Percentiles rank a stretch among this genome's conserved stretches.
These are phyloP conservation scores for Oophaga pumilio DNA, from an alignment of 2,113 vertebrate genomes.

Conservation along the genomic window DNA sequence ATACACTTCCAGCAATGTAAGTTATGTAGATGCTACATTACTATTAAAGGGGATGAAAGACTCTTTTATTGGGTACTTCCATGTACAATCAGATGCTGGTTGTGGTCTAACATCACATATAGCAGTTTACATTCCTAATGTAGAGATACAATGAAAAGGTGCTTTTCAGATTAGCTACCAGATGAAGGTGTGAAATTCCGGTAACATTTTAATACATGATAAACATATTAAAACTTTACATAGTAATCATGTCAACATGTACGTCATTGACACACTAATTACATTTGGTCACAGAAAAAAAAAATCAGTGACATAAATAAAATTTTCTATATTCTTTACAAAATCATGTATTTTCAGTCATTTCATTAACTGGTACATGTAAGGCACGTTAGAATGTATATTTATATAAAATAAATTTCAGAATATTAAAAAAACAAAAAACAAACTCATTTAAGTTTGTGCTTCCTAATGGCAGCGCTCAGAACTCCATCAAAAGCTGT, in stretches of 20 bases:
- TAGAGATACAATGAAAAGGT: slow-evolving; percentile 40
- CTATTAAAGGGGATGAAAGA: slow-evolving; percentile 25
- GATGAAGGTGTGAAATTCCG: slow-evolving; percentile 67
- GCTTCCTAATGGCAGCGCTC: slow-evolving; percentile 44
- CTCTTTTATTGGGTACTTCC: slow-evolving; percentile 50
- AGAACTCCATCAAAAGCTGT: slow-evolving; percentile 34
- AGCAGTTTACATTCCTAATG: slow-evolving; percentile 69
- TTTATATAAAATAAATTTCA: slow-evolving; percentile 72
- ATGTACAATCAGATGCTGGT: slow-evolving; percentile 52
- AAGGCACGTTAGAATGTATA: slow-evolving; percentile 72
- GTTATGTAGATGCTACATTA: not conserved
- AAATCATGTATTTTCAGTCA: slow-evolving; percentile 71
- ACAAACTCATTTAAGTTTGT: slow-evolving; percentile 54
- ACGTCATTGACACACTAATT: slow-evolving; percentile 73
- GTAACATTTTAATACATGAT: slow-evolving; percentile 72
- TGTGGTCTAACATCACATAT: slow-evolving; percentile 39
- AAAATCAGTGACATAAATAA: slow-evolving; percentile 76
- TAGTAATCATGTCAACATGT: slow-evolving; percentile 68
- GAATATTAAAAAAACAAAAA: slow-evolving; percentile 67
- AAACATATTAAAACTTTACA: slow-evolving; percentile 66
- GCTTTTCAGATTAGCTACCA: slow-evolving; percentile 62
- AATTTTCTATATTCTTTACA: slow-evolving; percentile 74
- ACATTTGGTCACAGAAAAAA: slow-evolving; percentile 74
- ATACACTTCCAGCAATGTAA: not conserved
- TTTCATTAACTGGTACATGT: slow-evolving; percentile 75